Evolutionary conservation across 2,797 vertebrate genomes (phyloP).

Genomic region (Cottoperca gobio): DNA sequence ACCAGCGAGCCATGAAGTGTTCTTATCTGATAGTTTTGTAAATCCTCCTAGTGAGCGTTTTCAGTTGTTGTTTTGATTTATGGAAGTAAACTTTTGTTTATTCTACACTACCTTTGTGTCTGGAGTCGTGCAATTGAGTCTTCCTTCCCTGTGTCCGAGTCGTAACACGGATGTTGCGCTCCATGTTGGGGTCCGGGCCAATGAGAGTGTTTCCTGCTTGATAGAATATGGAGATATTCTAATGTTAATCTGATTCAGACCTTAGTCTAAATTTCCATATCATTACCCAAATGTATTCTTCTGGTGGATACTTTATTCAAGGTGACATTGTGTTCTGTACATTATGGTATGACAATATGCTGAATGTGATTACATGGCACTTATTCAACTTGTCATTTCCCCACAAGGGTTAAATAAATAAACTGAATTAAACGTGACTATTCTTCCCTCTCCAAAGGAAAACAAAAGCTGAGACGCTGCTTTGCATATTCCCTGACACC

Average conservation of each 20-base stretch:
- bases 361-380: conserved; percentile 85
- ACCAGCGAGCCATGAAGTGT: no score
- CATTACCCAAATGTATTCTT: conserved; percentile 86
- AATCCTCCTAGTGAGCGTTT: no score
- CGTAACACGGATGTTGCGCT: conserved; percentile 5
- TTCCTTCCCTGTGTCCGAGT: no score
- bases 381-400: conserved; percentile 86
- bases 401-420: conserved; percentile 85
- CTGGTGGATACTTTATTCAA: conserved; percentile 82
- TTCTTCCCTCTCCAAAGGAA: conserved; percentile 68
- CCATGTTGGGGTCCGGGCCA: conserved; percentile 38
- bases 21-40: no score
- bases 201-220: conserved; percentile 47
- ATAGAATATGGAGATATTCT: conserved; percentile 77
- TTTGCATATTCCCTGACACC: conserved; percentile 83
- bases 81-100: no score
- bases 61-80: no score
- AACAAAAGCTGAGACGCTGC: conserved; percentile 74
- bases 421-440: conserved; percentile 80
- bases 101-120: no score
- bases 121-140: no score
- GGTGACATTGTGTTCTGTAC: conserved; percentile 83
- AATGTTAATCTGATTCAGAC: conserved; percentile 82
- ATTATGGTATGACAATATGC: conserved; percentile 82
- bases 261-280: conserved; percentile 84